Evolutionary conservation across 2,888 invertebrate genomes (phyloP), one percentile per base, ranked within the genome.

Genomic region (Hipparchia semele): DNA sequence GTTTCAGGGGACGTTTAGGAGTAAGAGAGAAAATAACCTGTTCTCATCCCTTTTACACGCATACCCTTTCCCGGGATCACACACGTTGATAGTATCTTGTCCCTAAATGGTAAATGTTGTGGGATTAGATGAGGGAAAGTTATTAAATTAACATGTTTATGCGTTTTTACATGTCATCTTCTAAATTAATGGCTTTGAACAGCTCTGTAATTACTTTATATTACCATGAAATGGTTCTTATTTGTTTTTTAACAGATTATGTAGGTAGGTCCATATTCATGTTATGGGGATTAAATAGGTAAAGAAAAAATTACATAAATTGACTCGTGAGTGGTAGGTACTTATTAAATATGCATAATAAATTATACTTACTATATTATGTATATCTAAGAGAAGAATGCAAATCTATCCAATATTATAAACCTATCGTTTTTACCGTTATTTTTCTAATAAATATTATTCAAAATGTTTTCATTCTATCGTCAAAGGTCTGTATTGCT

Each of bases 51-150:
- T 62, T 68, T 73, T 69, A 66, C 59, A 72, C 75, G 68, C 78
- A 77, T 77, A 76, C 74, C 68, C 61, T 65, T 72, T 72, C 76
- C 65, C 65, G 73, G 78, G 77, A 78, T 77, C 77, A 76, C 80
- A 80, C 77, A 80, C 79, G 78, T 75, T 62, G 75, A 61, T 64
- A 60, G 65, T 53, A 65, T 62, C 66, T 70, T 67, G 70, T 71
- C 64, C 68, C 54, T 75, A 72, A 74, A 61, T 46, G 73, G 59
- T 33, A 68, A 59, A 70, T 39, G 61, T 66, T 70, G 60, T 67
- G 45, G 23, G 60, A 56, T 68, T 68, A 68, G 62, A 67, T 59
- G 62, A 46, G 58, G 39, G 7, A 58, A 68, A 68, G 46, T 60
- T 51, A 59, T 68, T 49, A 68, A 59, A 59, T 58, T 68, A 49